These are phyloP conservation scores for Lampropteryx suffumata DNA, from an alignment of 2,888 invertebrate genomes.

Conservation along the genomic window DNA sequence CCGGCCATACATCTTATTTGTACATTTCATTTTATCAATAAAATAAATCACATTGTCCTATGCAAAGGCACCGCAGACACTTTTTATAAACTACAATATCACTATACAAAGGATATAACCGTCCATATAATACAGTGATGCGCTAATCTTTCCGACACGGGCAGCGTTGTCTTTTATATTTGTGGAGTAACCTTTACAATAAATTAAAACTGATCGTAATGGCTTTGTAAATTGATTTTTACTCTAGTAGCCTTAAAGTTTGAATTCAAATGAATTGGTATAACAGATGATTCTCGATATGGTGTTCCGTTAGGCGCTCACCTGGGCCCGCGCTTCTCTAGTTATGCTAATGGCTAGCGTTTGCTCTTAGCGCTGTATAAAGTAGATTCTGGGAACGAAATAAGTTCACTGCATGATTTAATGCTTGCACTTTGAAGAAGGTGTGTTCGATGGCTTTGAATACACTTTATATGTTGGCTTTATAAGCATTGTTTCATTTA, in stretches of 20 bases:
- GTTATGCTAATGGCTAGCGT: conserved; percentile 77
- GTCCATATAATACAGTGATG: conserved; percentile 67
- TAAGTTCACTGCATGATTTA: conserved; percentile 52
- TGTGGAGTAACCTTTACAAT: conserved; percentile 58
- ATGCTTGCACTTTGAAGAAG: conserved; percentile 32
- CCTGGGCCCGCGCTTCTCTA: conserved; percentile 78
- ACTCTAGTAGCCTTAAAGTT: conserved; percentile 51
- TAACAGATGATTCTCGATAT: conserved; percentile 63
- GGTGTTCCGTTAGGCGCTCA: conserved; percentile 76
- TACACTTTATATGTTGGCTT: conserved; percentile 30
- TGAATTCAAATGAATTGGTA: conserved; percentile 52
- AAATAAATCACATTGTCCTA: conserved; percentile 55
- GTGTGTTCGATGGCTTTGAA: conserved; percentile 42
- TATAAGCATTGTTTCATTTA: too few relatives aligned
- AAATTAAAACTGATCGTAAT: conserved; percentile 47
- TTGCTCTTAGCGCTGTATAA: conserved; percentile 52
- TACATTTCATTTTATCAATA: conserved; percentile 58
- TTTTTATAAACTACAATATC: conserved; percentile 49
- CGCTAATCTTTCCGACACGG: conserved; percentile 67
- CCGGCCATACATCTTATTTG: conserved; percentile 57
- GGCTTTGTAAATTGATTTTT: conserved; percentile 48
- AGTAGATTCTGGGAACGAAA: conserved; percentile 53
- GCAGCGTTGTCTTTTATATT: conserved; percentile 64
- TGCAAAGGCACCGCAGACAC: conserved; percentile 49
- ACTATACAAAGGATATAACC: conserved; percentile 61